A percentile compares a stretch with the other conserved stretches of the same genome.
Conservation (phyloP, 1,140 invertebrate species). For the Melipona quadrifasciata region DNA sequence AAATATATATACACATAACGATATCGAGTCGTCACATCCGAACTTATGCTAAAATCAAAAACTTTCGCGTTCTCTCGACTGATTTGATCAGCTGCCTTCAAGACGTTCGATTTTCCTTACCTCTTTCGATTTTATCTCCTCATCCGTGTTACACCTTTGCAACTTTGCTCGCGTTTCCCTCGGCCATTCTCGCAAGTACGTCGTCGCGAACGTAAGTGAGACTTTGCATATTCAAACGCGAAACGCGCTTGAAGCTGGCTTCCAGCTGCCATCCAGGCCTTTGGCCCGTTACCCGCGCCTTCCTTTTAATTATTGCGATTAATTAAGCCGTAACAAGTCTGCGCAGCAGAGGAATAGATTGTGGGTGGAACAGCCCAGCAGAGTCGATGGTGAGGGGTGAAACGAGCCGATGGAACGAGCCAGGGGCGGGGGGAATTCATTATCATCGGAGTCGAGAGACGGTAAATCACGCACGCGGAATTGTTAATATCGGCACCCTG, state of each 20-base stretch:
- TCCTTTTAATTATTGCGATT: constrained; percentile 80
- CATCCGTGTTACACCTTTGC: constrained; percentile 5
- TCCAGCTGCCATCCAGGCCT: constrained; percentile 26
- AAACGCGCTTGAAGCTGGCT: constrained; percentile 61
- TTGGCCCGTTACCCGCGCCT: constrained; percentile 45
- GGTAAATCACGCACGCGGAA: constrained; percentile 57
- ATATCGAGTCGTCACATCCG: too few species aligned
- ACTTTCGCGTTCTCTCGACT: neutral
- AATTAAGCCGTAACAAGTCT: constrained; percentile 77
- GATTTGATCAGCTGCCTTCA: neutral
- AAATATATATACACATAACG: too few species aligned
- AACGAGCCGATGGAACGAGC: neutral
- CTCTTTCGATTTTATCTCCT: constrained; percentile 13
- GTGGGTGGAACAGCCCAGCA: neutral
- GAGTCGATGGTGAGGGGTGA: too few species aligned
- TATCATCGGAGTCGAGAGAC: constrained; percentile 32
- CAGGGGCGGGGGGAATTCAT: constrained; percentile 26
- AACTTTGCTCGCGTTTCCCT: neutral
- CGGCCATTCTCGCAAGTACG: constrained; percentile 36
- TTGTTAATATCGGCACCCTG: constrained; percentile 52
- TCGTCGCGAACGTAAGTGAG: constrained; percentile 51
- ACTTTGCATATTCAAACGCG: constrained; percentile 72
- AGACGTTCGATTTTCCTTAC: constrained; percentile 25
- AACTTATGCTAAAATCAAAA: neutral
- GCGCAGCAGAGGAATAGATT: constrained; percentile 56